A percentile compares a stretch with the other conserved stretches of the same genome.
Conservation (phyloP, 1,140 invertebrate species). For the Drusus annulatus region DNA sequence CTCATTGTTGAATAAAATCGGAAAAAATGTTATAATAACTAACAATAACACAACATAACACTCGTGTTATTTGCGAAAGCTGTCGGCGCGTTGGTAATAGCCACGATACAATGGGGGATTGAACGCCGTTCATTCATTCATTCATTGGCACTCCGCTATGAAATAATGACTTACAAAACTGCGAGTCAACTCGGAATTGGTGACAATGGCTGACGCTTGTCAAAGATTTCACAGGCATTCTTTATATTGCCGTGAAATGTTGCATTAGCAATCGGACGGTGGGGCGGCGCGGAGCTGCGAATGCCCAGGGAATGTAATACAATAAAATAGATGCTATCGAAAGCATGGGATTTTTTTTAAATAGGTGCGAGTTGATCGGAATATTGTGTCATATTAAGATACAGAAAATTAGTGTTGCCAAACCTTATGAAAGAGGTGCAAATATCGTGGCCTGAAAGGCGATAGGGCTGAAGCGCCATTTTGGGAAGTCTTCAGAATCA, state of each 20-base stretch:
- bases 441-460: too few species aligned
- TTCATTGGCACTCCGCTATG: constrained; percentile 19
- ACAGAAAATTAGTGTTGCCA: too few species aligned
- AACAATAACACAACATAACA: constrained; percentile 48
- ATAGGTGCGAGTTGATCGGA: background rate
- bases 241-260: constrained; percentile 28
- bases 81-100: constrained; percentile 53
- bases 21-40: constrained; percentile 36
- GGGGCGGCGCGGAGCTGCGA: background rate
- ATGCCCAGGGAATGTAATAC: background rate
- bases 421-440: too few species aligned
- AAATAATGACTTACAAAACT: constrained; percentile 29
- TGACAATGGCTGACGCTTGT: constrained; percentile 32
- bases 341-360: background rate
- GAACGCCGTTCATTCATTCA: constrained; percentile 23
- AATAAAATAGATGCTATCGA: background rate
- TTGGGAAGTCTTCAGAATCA: too few species aligned
- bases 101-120: constrained; percentile 39
- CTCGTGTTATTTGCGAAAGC: constrained; percentile 44
- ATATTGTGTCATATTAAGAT: too few species aligned
- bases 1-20: constrained; percentile 48
- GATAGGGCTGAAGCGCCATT: too few species aligned
- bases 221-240: constrained; percentile 38
- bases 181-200: constrained; percentile 35
- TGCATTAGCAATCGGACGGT: constrained; percentile 9